These are phyloP conservation scores for Sitta europaea DNA, from an alignment of 2,113 vertebrate species.

Conservation along the genomic window DNA sequence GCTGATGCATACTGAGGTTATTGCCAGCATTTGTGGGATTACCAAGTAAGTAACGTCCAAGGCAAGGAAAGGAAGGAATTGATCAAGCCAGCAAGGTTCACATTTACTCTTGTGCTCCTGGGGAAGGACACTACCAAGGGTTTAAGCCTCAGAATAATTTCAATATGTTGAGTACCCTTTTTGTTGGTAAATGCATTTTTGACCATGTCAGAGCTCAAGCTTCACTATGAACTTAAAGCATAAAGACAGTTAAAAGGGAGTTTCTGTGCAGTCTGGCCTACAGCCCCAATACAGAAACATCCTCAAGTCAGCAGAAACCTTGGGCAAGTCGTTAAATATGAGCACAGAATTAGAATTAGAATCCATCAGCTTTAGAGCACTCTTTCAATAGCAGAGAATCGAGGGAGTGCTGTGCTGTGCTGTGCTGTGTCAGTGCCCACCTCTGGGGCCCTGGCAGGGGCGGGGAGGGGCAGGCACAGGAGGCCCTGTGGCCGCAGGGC, in stretches of 20 bases:
- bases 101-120: background rate
- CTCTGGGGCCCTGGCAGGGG: fast-evolving
- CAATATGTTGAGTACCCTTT: background rate
- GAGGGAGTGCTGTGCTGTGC: background rate
- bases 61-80: background rate
- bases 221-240: background rate
- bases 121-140: background rate
- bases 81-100: background rate
- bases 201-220: background rate
- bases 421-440: too few relatives aligned
- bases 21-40: background rate
- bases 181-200: background rate
- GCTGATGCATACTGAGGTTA: background rate
- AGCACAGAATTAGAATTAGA: background rate
- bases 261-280: background rate
- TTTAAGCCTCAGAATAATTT: background rate
- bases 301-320: background rate
- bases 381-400: fast-evolving
- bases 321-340: background rate
- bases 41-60: background rate
- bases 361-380: background rate
- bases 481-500: background rate
- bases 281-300: background rate
- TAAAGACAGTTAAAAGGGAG: background rate
- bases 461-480: background rate